Percentiles rank a stretch among this genome's conserved stretches.
These are phyloP conservation scores for Isaurus tuberculatus DNA, from an alignment of 92 coral and sea anemone genomes.

Conservation along the genomic window DNA sequence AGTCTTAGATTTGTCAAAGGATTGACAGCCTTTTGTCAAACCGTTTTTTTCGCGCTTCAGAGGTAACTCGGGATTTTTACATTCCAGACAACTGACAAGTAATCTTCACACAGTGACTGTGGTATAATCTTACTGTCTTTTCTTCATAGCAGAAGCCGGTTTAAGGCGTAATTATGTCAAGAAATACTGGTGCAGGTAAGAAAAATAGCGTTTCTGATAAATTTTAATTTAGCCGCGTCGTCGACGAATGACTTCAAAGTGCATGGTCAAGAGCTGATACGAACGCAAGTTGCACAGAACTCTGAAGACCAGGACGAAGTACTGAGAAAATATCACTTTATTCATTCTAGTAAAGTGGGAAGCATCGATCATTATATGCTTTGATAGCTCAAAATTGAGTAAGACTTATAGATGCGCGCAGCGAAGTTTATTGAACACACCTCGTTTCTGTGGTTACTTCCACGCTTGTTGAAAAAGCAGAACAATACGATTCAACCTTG, in stretches of 20 bases:
- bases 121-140: not conserved
- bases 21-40: slow-evolving; percentile 16
- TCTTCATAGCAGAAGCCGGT: not conserved
- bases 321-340: not conserved
- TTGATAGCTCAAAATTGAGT: not conserved
- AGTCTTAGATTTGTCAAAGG: not conserved
- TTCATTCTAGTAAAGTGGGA: not conserved
- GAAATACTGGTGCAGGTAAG: slow-evolving; percentile 27
- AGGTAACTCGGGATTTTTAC: not conserved
- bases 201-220: not conserved
- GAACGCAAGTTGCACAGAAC: not conserved
- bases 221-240: not conserved
- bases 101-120: no score
- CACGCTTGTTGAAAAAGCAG: not conserved
- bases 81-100: no score
- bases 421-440: not conserved
- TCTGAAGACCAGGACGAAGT: not conserved
- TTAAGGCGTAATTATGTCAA: slow-evolving; percentile 6
- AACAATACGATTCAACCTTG: not conserved
- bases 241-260: no score
- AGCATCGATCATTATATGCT: no score
- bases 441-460: slow-evolving; percentile 3
- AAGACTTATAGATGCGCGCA: not conserved
- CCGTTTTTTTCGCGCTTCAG: slow-evolving; percentile 50
- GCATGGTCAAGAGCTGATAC: not conserved